Evolutionary conservation across 2,797 vertebrate species (phyloP).

Genomic region (Kryptopterus vitreolus): DNA sequence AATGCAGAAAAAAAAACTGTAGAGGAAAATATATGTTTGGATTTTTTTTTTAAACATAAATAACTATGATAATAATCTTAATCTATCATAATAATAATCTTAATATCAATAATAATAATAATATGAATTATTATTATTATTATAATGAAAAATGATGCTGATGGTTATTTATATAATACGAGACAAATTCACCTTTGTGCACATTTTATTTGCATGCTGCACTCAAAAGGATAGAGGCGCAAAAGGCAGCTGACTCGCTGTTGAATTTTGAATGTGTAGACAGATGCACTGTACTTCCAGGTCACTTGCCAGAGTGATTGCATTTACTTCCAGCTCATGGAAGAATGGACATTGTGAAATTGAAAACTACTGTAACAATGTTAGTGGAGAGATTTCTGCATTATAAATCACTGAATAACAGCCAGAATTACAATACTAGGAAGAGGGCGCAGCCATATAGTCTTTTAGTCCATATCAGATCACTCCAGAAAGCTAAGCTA

Average conservation of each 20-base stretch:
- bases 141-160: constrained; percentile 40
- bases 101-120: constrained; percentile 31
- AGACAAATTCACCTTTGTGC: constrained; percentile 50
- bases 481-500: constrained; percentile 55
- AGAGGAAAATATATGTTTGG: constrained; percentile 65
- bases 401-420: constrained; percentile 35
- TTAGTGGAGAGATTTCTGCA: constrained; percentile 42
- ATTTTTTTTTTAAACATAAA: constrained; percentile 58
- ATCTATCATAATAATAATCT: constrained; percentile 20
- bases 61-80: constrained; percentile 57
- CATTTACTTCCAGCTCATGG: constrained; percentile 63
- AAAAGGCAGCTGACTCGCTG: constrained; percentile 61
- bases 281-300: constrained; percentile 63
- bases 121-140: constrained; percentile 45
- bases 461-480: constrained; percentile 63
- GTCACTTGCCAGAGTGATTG: constrained; percentile 44
- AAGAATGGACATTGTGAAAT: constrained; percentile 53
- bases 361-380: constrained; percentile 61
- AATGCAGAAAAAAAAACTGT: constrained; percentile 76
- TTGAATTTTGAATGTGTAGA: constrained; percentile 56
- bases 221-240: constrained; percentile 65
- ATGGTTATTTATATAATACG: constrained; percentile 57
- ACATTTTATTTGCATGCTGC: constrained; percentile 78
- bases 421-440: constrained; percentile 21
- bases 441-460: constrained; percentile 41